phyloP scores from a whole-genome alignment of 2,797 vertebrate genomes.

The Allobates femoralis region DNA sequence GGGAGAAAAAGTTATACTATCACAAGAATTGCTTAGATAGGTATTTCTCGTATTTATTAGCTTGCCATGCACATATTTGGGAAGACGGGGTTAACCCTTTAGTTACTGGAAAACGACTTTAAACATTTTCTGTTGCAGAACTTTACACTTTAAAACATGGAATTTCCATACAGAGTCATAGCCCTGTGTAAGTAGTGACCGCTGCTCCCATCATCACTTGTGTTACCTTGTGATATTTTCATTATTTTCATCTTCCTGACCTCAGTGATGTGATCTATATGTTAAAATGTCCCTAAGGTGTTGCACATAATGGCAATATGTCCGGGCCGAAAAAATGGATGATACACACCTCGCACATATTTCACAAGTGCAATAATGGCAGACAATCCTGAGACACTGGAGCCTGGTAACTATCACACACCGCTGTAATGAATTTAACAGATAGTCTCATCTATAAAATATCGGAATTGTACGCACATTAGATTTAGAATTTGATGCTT shows the following conservation, averaged over 20 bases:
- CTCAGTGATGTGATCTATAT: slow-evolving; percentile 5
- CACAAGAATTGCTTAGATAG: too few relatives aligned
- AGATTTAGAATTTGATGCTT: background rate
- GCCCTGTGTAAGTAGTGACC: background rate
- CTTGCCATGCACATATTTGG: too few relatives aligned
- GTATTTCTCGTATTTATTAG: too few relatives aligned
- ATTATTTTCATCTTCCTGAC: background rate
- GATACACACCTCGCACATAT: background rate
- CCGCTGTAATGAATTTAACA: too few relatives aligned
- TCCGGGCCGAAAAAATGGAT: background rate
- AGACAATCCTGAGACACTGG: background rate
- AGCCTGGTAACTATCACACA: background rate
- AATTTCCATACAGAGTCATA: background rate
- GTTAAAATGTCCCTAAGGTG: slow-evolving; percentile 12
- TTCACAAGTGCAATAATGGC: too few relatives aligned
- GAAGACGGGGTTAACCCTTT: too few relatives aligned
- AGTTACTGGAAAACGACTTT: too few relatives aligned
- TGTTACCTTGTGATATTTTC: background rate
- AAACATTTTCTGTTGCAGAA: background rate
- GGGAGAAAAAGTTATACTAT: too few relatives aligned
- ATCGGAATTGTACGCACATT: background rate
- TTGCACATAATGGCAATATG: background rate
- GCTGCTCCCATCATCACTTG: background rate
- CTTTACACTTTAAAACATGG: background rate
- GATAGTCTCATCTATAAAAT: too few relatives aligned